Conservation (phyloP, 2,888 invertebrate species). For the Tachina lurida region DNA sequence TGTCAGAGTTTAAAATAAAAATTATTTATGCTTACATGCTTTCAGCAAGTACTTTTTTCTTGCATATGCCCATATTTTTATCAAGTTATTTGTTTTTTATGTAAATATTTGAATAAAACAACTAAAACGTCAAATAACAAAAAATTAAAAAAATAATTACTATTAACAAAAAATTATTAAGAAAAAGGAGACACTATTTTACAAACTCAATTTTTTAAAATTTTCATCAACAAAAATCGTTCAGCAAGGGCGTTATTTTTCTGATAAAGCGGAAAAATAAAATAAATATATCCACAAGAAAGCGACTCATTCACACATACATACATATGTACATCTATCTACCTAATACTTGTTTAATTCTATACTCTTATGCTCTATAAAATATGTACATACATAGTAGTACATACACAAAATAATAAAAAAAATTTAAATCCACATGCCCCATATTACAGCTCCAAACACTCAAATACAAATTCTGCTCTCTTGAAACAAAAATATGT, state of each 20-base stretch:
- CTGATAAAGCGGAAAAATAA: not conserved
- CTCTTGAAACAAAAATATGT: conserved; percentile 46
- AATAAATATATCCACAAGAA: not conserved
- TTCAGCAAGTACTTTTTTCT: too few species aligned
- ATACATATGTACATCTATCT: not conserved
- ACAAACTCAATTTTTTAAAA: too few species aligned
- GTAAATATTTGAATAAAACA: too few species aligned
- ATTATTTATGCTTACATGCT: too few species aligned
- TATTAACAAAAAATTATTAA: too few species aligned
- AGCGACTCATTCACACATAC: too few species aligned
- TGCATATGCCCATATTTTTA: too few species aligned
- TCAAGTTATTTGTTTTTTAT: too few species aligned
- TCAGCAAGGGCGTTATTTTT: not conserved
- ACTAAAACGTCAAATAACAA: too few species aligned
- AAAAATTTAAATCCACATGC: conserved; percentile 58
- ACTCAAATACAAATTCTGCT: conserved; percentile 28
- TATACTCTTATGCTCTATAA: conserved; percentile 18
- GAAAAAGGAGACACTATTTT: too few species aligned
- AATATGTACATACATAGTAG: not conserved
- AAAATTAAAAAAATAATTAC: too few species aligned
- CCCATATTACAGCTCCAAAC: not conserved
- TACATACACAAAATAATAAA: not conserved
- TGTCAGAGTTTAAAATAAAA: too few species aligned
- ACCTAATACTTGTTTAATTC: not conserved
- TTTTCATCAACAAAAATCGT: not conserved